Percentiles rank a stretch among this genome's conserved stretches.
Evolutionary conservation across 1,140 invertebrate genomes (phyloP).

Genomic region (Maniola jurtina): DNA sequence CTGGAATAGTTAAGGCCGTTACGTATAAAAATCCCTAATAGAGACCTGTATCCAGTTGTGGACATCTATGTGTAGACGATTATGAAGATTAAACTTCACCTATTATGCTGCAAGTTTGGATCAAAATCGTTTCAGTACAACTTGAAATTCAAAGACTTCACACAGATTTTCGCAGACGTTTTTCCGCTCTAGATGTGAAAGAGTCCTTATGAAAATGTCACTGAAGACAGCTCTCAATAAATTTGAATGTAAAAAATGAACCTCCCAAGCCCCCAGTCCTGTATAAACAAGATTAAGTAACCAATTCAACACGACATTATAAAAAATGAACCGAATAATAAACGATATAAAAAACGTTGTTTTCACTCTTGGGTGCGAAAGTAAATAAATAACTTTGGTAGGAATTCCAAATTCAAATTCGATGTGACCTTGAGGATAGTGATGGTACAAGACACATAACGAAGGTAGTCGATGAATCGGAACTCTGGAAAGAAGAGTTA

Average conservation of each 20-base stretch:
- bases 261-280: neutral
- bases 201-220: neutral
- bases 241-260: conserved; percentile 6
- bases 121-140: too few species aligned
- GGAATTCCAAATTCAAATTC: conserved; percentile 14
- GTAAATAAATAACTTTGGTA: conserved; percentile 3
- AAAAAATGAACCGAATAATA: conserved; percentile 5
- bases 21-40: too few species aligned
- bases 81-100: too few species aligned
- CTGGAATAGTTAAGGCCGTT: too few species aligned
- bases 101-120: too few species aligned
- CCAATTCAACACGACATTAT: conserved; percentile 1
- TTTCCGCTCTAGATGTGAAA: too few species aligned
- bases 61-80: too few species aligned
- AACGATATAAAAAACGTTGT: conserved; percentile 12
- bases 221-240: neutral
- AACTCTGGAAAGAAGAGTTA: neutral
- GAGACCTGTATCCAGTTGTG: too few species aligned
- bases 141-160: too few species aligned
- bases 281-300: neutral
- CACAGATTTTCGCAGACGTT: too few species aligned
- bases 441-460: neutral
- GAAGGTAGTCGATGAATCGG: neutral
- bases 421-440: conserved; percentile 1
- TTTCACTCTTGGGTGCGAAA: conserved; percentile 3